Evolutionary conservation across 2,888 invertebrate genomes (phyloP).

Genomic region (Eulithis testata): DNA sequence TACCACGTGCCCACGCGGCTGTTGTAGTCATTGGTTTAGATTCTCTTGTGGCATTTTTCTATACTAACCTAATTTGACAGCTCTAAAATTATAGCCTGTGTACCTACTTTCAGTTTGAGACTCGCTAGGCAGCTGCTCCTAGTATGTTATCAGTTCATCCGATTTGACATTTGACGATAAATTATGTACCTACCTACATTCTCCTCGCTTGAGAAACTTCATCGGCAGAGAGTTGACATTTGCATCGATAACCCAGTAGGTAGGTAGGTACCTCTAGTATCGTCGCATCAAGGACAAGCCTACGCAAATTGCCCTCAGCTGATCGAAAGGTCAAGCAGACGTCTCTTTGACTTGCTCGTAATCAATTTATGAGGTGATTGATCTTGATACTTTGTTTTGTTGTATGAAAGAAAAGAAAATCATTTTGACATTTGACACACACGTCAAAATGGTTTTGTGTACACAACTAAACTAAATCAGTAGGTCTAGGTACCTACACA

Average conservation of each 20-base stretch:
- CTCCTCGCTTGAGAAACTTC: conserved; percentile 12
- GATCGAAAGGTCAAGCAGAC: conserved; percentile 25
- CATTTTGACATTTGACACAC: too few species aligned
- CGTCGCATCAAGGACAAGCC: conserved; percentile 28
- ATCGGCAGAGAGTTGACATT: conserved; percentile 17
- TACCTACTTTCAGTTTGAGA: too few species aligned
- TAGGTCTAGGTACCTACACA: too few species aligned
- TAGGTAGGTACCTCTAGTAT: not conserved
- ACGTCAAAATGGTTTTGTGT: too few species aligned
- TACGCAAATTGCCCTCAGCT: conserved; percentile 22
- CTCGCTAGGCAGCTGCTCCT: too few species aligned
- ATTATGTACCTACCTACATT: not conserved
- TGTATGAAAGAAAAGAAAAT: not conserved
- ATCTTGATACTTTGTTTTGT: conserved; percentile 13
- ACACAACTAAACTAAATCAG: too few species aligned
- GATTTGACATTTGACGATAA: conserved; percentile 1
- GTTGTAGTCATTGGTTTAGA: too few species aligned
- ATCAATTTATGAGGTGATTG: conserved; percentile 23
- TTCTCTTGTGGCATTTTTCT: too few species aligned
- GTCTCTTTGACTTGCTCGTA: conserved; percentile 15
- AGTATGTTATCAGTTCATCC: not conserved
- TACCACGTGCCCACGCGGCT: too few species aligned
- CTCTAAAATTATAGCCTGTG: too few species aligned
- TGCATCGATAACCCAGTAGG: conserved; percentile 24
- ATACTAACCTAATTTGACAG: too few species aligned